These are phyloP conservation scores for Elephas maximus DNA, from an alignment of 2,113 vertebrate genomes.

Conservation along the genomic window DNA sequence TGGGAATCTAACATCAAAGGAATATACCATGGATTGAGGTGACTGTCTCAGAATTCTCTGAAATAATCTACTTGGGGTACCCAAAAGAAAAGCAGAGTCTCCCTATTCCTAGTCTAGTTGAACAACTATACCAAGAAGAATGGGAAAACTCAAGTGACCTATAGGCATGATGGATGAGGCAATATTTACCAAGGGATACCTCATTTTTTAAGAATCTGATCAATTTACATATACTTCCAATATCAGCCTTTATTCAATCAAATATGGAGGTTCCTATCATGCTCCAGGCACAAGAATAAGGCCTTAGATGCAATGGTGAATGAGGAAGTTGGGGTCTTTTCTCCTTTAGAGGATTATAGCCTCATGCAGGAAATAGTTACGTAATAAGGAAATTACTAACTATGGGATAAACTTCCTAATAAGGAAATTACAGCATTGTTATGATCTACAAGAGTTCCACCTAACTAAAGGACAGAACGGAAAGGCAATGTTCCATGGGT, in stretches of 20 bases:
- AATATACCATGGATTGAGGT: neutral
- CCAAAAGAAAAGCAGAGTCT: neutral
- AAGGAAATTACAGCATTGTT: neutral
- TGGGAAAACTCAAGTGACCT: constrained; percentile 10
- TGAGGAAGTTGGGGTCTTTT: neutral
- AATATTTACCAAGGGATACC: neutral
- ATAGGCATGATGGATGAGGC: neutral
- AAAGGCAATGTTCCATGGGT: neutral
- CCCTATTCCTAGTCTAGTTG: neutral
- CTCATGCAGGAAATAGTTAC: neutral
- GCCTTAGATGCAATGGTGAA: neutral
- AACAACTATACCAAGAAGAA: neutral
- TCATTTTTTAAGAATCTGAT: neutral
- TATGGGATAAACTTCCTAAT: neutral
- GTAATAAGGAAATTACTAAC: neutral
- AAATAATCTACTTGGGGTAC: neutral
- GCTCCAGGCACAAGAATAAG: neutral
- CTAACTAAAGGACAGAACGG: neutral
- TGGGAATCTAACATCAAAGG: neutral
- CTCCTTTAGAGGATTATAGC: neutral
- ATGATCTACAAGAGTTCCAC: neutral
- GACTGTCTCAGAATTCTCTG: neutral
- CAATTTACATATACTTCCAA: neutral
- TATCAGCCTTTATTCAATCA: constrained; percentile 13
- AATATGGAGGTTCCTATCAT: neutral